Evolutionary conservation across 2,888 invertebrate species (phyloP).

Genomic region (Netelia fuscicornis): DNA sequence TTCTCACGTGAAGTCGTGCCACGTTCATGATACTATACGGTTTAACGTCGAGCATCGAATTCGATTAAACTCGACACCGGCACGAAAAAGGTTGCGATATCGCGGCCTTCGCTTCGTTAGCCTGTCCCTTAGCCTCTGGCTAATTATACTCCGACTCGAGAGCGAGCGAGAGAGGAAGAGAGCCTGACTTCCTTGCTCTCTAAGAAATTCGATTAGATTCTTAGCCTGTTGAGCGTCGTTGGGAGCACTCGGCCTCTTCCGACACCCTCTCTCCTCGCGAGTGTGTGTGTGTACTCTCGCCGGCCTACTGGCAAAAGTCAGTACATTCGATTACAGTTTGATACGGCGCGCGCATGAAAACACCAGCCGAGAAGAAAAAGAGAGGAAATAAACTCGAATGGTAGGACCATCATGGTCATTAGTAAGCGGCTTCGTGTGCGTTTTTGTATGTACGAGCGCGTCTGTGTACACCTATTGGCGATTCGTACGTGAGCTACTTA

Average conservation of each 20-base stretch:
- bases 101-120: conserved; percentile 50
- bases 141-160: conserved; percentile 44
- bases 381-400: conserved; percentile 31
- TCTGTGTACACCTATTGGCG: conserved; percentile 34
- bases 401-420: conserved; percentile 15
- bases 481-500: conserved; percentile 40
- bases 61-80: conserved; percentile 7
- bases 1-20: neutral
- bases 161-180: neutral
- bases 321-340: conserved; percentile 31
- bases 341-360: conserved; percentile 33
- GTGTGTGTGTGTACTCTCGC: neutral
- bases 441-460: neutral
- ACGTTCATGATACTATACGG: conserved; percentile 12
- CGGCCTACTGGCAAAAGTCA: neutral
- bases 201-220: conserved; percentile 62
- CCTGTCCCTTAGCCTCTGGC: conserved; percentile 29
- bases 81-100: conserved; percentile 29
- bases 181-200: conserved; percentile 9
- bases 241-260: conserved; percentile 2
- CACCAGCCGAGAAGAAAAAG: neutral
- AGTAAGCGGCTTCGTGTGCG: too few species aligned
- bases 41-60: conserved; percentile 10
- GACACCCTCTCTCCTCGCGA: conserved; percentile 21
- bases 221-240: conserved; percentile 47